Base-by-base conservation (phyloP, 2,888 invertebrate genomes). In the Hecatera dysodea region DNA sequence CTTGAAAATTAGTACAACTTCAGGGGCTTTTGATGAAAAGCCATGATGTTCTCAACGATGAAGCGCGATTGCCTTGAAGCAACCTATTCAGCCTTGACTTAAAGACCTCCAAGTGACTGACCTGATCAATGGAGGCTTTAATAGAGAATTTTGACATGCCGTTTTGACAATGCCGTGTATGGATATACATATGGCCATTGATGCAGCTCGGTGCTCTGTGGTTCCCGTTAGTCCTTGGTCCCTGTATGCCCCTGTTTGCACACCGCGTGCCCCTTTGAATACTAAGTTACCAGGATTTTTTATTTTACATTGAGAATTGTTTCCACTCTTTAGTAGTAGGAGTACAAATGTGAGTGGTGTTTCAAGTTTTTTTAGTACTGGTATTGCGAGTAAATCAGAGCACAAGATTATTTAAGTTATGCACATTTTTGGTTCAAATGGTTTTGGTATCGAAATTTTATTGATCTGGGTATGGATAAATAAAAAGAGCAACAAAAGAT, bases 171-270 rank as follows among this genome's bases (percentile, higher is more conserved):
- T n/a, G 9, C n/a, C 11, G 11, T 46, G 1, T n/a, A 48, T 22
- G 12, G 22, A 33, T n/a, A n/a, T n/a, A n/a, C n/a, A n/a, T n/a
- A n/a, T 24, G n/a, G 12, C 33, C 15, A 19, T 22, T 7, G 2
- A n/a, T 6, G 4, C 15, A 2, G 24, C 4, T 50, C 15, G 7
- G 12, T 36, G 56, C 3, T 56, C 56, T 56, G 15, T 56, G 56
- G 56, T 17, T 19, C 44, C 27, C 48, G 44, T 72, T 59, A 59
- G 50, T 33, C 72, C 11, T 36, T 27, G 72, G 50, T 72, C 62
- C 36, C 42, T 22, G 67, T 48, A 66, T 82, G 55, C 82, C 81
- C 86, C 80, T 86, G 81, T 86, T 86, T 86, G 81, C 53, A 62
- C 63, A 68, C 48, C 59, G 80, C 52, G 66, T 70, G 79, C 79